Conservation (phyloP, 2,888 invertebrate genomes). For the Ceratothoa steindachneri region DNA sequence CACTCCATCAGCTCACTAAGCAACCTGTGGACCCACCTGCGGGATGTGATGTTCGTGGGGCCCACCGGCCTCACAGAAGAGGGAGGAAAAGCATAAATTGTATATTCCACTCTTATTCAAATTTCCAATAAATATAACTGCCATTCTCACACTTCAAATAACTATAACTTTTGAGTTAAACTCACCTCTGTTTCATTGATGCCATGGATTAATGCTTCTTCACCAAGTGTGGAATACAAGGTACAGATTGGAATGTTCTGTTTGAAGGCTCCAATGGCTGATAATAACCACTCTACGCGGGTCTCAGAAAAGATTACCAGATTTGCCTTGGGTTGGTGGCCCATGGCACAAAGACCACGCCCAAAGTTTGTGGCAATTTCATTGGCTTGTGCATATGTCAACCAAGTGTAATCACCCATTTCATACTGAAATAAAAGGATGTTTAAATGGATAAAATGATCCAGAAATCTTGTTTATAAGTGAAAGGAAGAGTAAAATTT, state of each 20-base stretch:
- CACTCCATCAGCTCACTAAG: no score
- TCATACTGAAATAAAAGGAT: conserved; percentile 28
- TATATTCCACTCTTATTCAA: no score
- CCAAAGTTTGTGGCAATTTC: conserved; percentile 72
- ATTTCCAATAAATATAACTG: no score
- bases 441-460: neutral
- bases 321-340: conserved; percentile 68
- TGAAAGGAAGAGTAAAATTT: neutral
- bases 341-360: conserved; percentile 75
- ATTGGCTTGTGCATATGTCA: conserved; percentile 73
- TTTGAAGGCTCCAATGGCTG: conserved; percentile 93
- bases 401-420: conserved; percentile 91
- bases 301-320: conserved; percentile 96
- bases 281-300: conserved; percentile 94
- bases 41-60: no score
- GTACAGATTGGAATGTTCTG: conserved; percentile 71
- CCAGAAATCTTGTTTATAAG: neutral
- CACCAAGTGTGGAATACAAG: conserved; percentile 93
- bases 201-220: conserved; percentile 93
- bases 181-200: conserved; percentile 83
- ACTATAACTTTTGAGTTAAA: no score
- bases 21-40: no score
- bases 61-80: no score
- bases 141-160: no score
- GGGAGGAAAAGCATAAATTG: no score